Base-by-base conservation (phyloP, 1,140 invertebrate genomes). In the Rhopalosiphum maidis region DNA sequence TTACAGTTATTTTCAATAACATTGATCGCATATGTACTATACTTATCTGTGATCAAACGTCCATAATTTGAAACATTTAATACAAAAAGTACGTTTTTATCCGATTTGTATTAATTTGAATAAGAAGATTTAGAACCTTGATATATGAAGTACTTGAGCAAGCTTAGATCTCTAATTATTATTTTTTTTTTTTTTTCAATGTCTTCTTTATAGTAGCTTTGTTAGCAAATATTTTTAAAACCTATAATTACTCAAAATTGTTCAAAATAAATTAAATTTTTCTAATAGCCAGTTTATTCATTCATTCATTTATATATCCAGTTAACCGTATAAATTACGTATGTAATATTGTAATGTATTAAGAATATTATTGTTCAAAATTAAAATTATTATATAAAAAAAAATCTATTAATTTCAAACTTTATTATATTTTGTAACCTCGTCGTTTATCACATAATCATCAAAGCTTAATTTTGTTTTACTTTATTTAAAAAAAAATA, bases 41-140 rank as follows among this genome's bases (percentile, higher is more conserved):
- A 37, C 77, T 37, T 83, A 83, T 77, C 30, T 77, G 60, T n/a
- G n/a, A 77, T 77, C 60, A 77, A 77, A 77, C n/a, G 60, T 83
- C 77, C 35, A 83, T 83, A 37, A 37, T 83, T 83, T 8, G 77
- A 37, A 37, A 83, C 2, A 83, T 23, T 23, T 21, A 37, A 83
- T 83, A 83, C 60, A n/a, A 77, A 77, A 35, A 77, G n/a, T 6
- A 77, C 30, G 60, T 77, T 77, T 77, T 77, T 77, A 77, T 77
- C 30, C 60, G 15, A n/a, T 77, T 77, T 77, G n/a, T 77, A 15
- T 77, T 77, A 77, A 77, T 77, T 77, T 77, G n/a, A 77, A n/a
- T 77, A 77, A 77, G n/a, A 11, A 77, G 60, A 77, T n/a, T 77
- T 77, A 35, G 30, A 77, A 77, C n/a, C 15, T 77, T 18, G 60